Base-by-base conservation (phyloP, 2,113 vertebrate genomes). In the Copsychus sechellarum region DNA sequence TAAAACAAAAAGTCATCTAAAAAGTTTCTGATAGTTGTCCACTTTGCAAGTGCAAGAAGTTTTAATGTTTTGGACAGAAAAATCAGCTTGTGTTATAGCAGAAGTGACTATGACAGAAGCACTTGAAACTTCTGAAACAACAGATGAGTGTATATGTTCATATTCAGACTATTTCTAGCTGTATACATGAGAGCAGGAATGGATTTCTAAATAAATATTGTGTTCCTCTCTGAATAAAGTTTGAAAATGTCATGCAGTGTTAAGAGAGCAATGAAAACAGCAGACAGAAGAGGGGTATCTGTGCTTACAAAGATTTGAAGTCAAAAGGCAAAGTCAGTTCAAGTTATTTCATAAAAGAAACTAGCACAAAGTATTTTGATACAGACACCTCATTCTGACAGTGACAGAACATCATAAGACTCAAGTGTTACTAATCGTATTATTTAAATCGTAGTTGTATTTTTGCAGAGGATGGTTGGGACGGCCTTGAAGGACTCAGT, bases 141-240 rank as follows among this genome's bases (percentile, higher is more conserved):
- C 0, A 31, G 13, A 36, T 16, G 12, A 14, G 6, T 23, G 3
- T 19, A 14, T 57, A n/a, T 15, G 12, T 11, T 28, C 18, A 12
- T 6, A 21, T 12, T 5, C 1, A 4, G 2, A 8, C 53, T 33
- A 36, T 48, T 64, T 66, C 62, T 28, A 47, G 4, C 29, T 58
- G 8, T 24, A 42, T 45, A 36, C 14, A 64, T 4, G 9, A 50
- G 10, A 77, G 60, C 2, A 33, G 4, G 9, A 62, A 60, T 13
- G 8, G 14, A 47, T 36, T 86, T 78, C 18, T 56, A 36, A 64
- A 58, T 48, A 76, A 72, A 50, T 20, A 56, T 2, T 31, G 10
- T 26, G 14, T 40, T 60, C 38, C 12, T 48, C 56, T 28, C 24
- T 45, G 15, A 71, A 42, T 16, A 25, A 82, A 71, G 13, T 33